Evolutionary conservation across 2,113 vertebrate genomes (phyloP), one percentile per base, ranked within the genome.

Genomic region (Canis aureus): DNA sequence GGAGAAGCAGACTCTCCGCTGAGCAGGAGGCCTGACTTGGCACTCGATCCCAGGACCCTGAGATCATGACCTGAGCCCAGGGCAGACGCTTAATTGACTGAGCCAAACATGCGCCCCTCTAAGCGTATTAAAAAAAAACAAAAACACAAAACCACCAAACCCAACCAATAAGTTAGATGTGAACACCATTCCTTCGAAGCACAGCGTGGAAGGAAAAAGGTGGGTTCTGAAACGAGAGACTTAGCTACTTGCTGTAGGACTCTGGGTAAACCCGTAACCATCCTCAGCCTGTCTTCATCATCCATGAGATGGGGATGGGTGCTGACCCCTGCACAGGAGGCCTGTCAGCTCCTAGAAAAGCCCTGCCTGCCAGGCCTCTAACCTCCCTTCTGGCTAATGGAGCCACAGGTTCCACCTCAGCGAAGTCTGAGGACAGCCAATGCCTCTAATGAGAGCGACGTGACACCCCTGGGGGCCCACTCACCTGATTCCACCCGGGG

Each of bases 391-490:
- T 1, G 11, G 53, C 17, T 8, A 16, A 11, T 0, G 38, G 12
- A 27, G 16, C 15, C 53, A 8, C 15, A 17, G 43, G 38, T 15
- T 23, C 23, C 11, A 8, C 8, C 13, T 13, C 0, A 19, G 22
- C 2, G 25, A 25, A 4, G 32, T 38, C 8, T 19, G n/a, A 74
- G 81, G 20, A 27, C 0, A 11, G 51, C 62, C 11, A 23, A 88
- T 0, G 1, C 5, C 5, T n/a, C 17, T 1, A 22, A n/a, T 2
- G 9, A 79, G 11, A 29, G 67, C 59, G 8, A 15, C 5, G 0
- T 1, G 81, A 1, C 1, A 25, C n/a, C 19, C 23, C 5, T 3
- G 8, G 11, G 22, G 51, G 22, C 53, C 82, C 2, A 2, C 13
- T 17, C 16, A 2, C 4, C 2, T 2, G 11, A 53, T 7, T 15